Conservation (phyloP, 2,888 invertebrate species). For the Hybos culiciformis region DNA sequence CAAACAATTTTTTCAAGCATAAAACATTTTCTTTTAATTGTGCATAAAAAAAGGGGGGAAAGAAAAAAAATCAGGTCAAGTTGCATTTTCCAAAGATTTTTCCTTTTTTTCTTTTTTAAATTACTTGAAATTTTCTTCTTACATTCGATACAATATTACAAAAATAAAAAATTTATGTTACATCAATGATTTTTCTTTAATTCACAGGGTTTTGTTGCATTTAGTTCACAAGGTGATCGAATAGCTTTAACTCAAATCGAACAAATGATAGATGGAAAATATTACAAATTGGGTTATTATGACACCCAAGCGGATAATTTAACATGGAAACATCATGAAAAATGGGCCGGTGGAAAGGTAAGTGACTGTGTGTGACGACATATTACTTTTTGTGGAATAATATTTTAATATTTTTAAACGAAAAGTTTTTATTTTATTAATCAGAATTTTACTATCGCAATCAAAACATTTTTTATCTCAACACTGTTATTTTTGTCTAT, state of each 20-base stretch:
- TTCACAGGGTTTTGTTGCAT: conserved; percentile 86
- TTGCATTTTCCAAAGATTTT: background rate
- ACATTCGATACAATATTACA: background rate
- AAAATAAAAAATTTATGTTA: background rate
- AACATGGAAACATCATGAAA: conserved; percentile 82
- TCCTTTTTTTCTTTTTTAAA: background rate
- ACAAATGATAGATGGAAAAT: conserved; percentile 89
- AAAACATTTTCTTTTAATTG: too few species aligned
- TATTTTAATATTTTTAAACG: too few species aligned
- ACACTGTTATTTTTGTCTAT: too few species aligned
- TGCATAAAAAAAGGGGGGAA: too few species aligned
- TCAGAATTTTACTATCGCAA: too few species aligned
- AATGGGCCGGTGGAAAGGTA: conserved; percentile 67
- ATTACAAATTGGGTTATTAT: conserved; percentile 88
- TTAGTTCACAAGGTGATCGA: conserved; percentile 95
- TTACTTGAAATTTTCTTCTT: background rate
- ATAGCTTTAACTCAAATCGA: conserved; percentile 98
- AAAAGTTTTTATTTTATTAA: too few species aligned
- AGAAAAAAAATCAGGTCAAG: background rate
- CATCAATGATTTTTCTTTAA: conserved; percentile 9
- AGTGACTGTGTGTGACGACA: conserved; percentile 16
- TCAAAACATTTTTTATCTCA: too few species aligned
- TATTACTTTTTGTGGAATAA: background rate
- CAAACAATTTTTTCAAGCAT: too few species aligned
- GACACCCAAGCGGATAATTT: conserved; percentile 92